Base-by-base conservation (phyloP, 2,797 vertebrate species). In the Labroides dimidiatus region DNA sequence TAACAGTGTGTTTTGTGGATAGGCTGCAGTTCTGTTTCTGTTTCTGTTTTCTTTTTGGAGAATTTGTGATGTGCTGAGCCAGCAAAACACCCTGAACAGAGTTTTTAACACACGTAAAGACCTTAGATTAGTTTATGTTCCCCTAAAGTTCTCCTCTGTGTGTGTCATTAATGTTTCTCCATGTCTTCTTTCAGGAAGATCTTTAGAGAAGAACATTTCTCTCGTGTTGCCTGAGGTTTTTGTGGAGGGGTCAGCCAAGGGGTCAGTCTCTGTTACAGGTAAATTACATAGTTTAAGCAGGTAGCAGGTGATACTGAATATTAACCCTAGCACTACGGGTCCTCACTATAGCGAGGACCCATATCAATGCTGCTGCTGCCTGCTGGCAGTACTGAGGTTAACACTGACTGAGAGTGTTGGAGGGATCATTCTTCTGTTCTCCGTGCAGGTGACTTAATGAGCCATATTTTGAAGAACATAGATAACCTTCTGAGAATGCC, bases 401-500 rank as follows among this genome's bases (percentile, higher is more conserved):
- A 13, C 14, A 17, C 1, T 14, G 12, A 9, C 6, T 11, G 36
- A 23, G 6, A 19, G 14, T 8, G 20, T 1, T 37, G 3, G n/a
- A 49, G 9, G 7, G 23, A 9, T 36, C n/a, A n/a, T 45, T 19
- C 10, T 45, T 0, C 19, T 20, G 19, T 12, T 39, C 12, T 14
- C 2, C n/a, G 15, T 36, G 10, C 80, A 97, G 96, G 96, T 0
- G 96, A 98, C 75, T 88, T 96, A 67, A 90, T 98, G 91, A 94
- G 95, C 65, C 88, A 90, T 3, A 94, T 96, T 64, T 78, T 95
- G 78, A 82, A 91, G 84, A 97, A 97, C 82, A 76, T 96, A 43
- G 95, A 95, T 50, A 91, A 88, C 64, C 96, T 98, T 12, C 92
- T 98, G 76, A 86, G 78, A 64, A 95, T 98, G 95, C 96, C 96